Base-by-base conservation (phyloP, 2,888 invertebrate genomes). In the Sarcophaga caerulescens region DNA sequence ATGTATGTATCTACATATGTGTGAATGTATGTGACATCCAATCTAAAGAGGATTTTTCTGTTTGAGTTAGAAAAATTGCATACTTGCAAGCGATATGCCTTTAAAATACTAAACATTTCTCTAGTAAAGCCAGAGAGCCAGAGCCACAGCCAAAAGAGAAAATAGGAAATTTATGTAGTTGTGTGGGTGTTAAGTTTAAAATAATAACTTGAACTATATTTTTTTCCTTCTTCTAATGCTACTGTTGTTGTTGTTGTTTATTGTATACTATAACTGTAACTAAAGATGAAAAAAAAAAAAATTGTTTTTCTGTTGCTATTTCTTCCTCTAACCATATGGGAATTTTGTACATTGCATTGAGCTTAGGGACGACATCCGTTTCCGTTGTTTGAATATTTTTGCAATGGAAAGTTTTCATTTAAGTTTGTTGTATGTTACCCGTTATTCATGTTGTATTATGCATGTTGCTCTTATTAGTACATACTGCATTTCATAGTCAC, bases 311-410 rank as follows among this genome's bases (percentile, higher is more conserved):
- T 47, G 2, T 52, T 45, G 3, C n/a, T n/a, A n/a, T 68, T 63
- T 12, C 45, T 47, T 44, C 17, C 23, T 19, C 63, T 47, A 73
- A 45, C 2, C 80, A 80, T 71, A 79, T 70, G 77, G 80, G 74
- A 74, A 57, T 81, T 8, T 76, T 23, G n/a, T 21, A 63, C 35
- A 76, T 73, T 68, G 45, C 79, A 76, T 63, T 63, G 57, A 73
- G 65, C 79, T 76, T 62, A 45, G 57, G 68, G 65, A 62, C 62
- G 60, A 62, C 68, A 79, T 80, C 73, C 60, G 57, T 73, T 85
- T 73, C 63, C 76, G 47, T 66, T 52, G 73, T 57, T 74, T 66
- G 23, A 4, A 66, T 52, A 45, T 21, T 19, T 25, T 25, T 25
- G 45, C 62, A 81, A 63, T 73, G 62, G 19, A 73, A 68, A 63